These are phyloP conservation scores for Eidolon dupreanum DNA, from an alignment of 2,797 vertebrate genomes.

Conservation along the genomic window DNA sequence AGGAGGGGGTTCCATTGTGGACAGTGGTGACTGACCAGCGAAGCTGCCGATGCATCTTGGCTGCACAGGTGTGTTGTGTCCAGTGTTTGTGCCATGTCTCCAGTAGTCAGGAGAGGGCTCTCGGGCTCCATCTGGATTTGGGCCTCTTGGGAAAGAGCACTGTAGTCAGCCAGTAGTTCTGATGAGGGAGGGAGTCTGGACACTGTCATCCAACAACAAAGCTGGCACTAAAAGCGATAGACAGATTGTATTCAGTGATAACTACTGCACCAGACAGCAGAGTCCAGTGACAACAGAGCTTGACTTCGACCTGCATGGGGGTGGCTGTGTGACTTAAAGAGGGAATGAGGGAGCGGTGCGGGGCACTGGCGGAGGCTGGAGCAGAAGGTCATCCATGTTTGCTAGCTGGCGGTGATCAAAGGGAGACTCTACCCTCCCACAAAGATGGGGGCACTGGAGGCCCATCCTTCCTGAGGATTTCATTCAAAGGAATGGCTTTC, in stretches of 20 bases:
- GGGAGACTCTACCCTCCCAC: not conserved
- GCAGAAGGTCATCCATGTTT: not conserved
- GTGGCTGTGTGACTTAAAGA: not conserved
- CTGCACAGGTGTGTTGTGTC: rapidly evolving
- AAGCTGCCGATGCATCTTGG: not conserved
- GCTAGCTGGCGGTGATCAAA: not conserved
- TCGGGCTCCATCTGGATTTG: not conserved
- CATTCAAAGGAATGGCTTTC: not conserved
- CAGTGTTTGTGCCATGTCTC: rapidly evolving
- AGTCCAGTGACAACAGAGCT: not conserved
- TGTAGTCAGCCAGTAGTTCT: not conserved
- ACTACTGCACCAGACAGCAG: no score
- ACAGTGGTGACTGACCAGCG: not conserved
- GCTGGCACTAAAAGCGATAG: not conserved
- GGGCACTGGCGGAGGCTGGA: not conserved
- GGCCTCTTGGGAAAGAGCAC: not conserved
- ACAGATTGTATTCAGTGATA: not conserved
- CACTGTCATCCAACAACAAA: not conserved
- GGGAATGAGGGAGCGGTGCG: no score
- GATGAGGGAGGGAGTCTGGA: not conserved
- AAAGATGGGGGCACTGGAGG: not conserved
- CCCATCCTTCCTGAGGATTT: not conserved
- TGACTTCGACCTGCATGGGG: rapidly evolving
- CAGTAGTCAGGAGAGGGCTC: not conserved
- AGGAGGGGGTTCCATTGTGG: not conserved